These are phyloP conservation scores for Villa cingulata DNA, from an alignment of 2,888 invertebrate species.

Conservation along the genomic window DNA sequence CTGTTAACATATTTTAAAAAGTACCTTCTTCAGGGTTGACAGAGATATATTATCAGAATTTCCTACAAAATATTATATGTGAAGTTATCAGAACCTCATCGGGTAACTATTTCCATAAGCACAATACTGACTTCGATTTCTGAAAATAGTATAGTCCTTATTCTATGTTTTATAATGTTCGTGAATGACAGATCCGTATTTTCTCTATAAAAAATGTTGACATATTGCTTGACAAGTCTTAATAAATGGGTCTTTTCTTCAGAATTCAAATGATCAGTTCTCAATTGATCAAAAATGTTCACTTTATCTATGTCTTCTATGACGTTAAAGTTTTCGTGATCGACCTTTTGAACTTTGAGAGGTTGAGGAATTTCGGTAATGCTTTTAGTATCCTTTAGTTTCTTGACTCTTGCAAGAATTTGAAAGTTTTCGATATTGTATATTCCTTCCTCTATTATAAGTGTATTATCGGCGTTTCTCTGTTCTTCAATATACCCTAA, in stretches of 20 bases:
- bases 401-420: background rate
- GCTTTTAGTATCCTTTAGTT: background rate
- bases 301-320: background rate
- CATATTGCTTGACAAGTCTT: background rate
- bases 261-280: background rate
- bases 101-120: too few relatives aligned
- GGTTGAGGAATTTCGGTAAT: background rate
- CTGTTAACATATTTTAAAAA: too few relatives aligned
- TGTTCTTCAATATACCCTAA: background rate
- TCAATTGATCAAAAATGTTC: background rate
- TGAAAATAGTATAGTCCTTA: too few relatives aligned
- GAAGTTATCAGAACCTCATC: too few relatives aligned
- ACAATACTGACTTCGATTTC: too few relatives aligned
- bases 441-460: conserved; percentile 1
- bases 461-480: background rate
- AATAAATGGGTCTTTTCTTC: background rate
- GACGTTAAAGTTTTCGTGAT: background rate
- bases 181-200: background rate
- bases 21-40: too few relatives aligned
- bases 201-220: background rate
- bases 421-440: conserved; percentile 1
- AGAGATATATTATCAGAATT: too few relatives aligned
- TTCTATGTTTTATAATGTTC: conserved; percentile 2
- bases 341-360: background rate
- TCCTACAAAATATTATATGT: too few relatives aligned